Evolutionary conservation across 2,113 vertebrate genomes (phyloP), one percentile per base, ranked within the genome.

Genomic region (Zapornia atra): DNA sequence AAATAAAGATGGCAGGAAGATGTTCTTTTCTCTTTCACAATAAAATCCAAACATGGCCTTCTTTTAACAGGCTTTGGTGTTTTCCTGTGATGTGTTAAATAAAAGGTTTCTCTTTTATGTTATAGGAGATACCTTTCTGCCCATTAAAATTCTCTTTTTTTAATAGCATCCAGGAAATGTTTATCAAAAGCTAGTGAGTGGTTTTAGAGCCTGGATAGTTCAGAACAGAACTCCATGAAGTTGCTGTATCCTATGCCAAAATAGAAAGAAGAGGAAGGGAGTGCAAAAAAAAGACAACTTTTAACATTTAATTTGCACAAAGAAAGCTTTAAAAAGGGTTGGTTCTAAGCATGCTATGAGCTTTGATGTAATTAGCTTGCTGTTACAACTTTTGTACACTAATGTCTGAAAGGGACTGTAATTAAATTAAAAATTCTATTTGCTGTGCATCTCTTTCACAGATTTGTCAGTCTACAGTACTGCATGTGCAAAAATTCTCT

Each of bases 321-420:
- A 86, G 34, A 82, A 93, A 71, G 33, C 46, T 86, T 95, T 64
- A 19, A 60, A 84, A 78, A 82, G 36, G 31, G 4, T 59, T 77
- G 31, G 3, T 40, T 97, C 81, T 80, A 86, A 72, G 79, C 51
- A 77, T 94, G 83, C 28, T 96, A 13, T n/a, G 65, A 46, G 60
- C 44, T 97, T 91, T 84, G 68, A 51, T 90, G 64, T 54, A 82
- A 76, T 96, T 94, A 92, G 44, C 82, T 94, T 95, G 89, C 83
- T 92, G 57, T 96, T 97, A 91, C 93, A 98, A 75, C 44, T 94
- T 31, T 48, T 83, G 76, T 72, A 29, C 69, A 40, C 56, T 75
- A 72, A 83, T 73, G 53, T 92, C 88, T 96, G 79, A 94, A 88
- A 96, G 51, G 40, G 57, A 59, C 22, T 73, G 15, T 82, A 91